Conservation (phyloP, 2,797 vertebrate genomes). For the Oreochromis mossambicus region DNA sequence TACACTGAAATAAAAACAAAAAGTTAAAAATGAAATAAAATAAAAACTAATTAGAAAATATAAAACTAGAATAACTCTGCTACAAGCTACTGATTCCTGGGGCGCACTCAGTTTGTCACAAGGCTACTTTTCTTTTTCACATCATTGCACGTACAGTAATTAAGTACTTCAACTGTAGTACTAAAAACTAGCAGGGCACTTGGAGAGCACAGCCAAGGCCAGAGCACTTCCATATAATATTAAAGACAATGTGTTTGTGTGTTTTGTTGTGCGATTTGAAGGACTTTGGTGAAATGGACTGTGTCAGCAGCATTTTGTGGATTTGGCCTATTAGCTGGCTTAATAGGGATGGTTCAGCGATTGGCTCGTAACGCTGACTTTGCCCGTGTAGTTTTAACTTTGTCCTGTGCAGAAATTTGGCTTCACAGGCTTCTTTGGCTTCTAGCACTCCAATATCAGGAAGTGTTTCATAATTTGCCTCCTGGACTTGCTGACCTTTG, state of each 20-base stretch:
- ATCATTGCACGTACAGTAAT: rapidly evolving
- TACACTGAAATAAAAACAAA: background rate
- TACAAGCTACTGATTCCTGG: rapidly evolving
- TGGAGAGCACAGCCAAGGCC: background rate
- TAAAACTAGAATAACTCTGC: rapidly evolving
- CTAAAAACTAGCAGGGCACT: background rate
- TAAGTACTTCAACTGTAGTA: background rate
- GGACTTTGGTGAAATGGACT: background rate
- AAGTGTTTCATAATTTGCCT: background rate
- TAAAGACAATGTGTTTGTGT: background rate
- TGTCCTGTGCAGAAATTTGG: background rate
- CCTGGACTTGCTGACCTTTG: background rate
- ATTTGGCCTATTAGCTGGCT: background rate
- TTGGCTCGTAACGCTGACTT: rapidly evolving
- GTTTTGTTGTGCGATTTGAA: background rate
- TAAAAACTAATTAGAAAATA: background rate
- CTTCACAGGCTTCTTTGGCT: rapidly evolving
- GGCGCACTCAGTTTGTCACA: rapidly evolving
- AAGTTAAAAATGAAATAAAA: background rate
- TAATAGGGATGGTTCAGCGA: background rate
- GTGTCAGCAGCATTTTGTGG: background rate
- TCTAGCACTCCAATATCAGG: background rate
- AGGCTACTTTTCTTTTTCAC: background rate
- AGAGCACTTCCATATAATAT: rapidly evolving
- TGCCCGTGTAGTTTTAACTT: background rate